Evolutionary conservation across 2,888 invertebrate genomes (phyloP).

Genomic region (Phymatocera aterrima): DNA sequence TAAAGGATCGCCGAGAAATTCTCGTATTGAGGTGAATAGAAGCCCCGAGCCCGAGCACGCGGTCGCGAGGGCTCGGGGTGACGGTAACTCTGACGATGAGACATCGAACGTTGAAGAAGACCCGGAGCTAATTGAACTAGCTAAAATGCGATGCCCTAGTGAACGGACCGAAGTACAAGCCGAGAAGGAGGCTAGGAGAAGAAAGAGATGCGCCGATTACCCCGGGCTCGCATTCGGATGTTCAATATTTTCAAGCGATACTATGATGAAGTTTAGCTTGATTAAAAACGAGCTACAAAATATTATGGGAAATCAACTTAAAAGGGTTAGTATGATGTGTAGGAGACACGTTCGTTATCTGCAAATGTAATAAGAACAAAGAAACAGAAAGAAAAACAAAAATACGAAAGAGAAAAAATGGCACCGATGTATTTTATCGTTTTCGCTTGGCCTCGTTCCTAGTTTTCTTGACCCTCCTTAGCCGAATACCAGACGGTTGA

Average conservation of each 20-base stretch:
- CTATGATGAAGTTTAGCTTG: constrained; percentile 98
- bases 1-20: constrained; percentile 28
- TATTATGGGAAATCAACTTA: constrained; percentile 96
- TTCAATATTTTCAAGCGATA: constrained; percentile 96
- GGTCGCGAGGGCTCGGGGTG: constrained; percentile 73
- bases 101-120: constrained; percentile 80
- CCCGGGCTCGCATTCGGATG: constrained; percentile 94
- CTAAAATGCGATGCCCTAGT: constrained; percentile 91
- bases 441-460: constrained; percentile 16
- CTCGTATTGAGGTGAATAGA: constrained; percentile 54
- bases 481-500: constrained; percentile 36
- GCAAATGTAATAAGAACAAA: not conserved
- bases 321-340: constrained; percentile 87
- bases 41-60: constrained; percentile 71
- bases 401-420: not conserved
- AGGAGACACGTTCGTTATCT: too few relatives aligned
- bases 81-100: constrained; percentile 71
- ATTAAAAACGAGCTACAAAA: constrained; percentile 98
- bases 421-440: not conserved
- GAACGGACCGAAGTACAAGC: constrained; percentile 93
- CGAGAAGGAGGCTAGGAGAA: constrained; percentile 86
- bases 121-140: constrained; percentile 87
- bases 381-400: not conserved
- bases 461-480: constrained; percentile 37
- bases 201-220: constrained; percentile 92